Evolutionary conservation across 2,113 vertebrate genomes (phyloP).

Genomic region (Sorex fumeus): DNA sequence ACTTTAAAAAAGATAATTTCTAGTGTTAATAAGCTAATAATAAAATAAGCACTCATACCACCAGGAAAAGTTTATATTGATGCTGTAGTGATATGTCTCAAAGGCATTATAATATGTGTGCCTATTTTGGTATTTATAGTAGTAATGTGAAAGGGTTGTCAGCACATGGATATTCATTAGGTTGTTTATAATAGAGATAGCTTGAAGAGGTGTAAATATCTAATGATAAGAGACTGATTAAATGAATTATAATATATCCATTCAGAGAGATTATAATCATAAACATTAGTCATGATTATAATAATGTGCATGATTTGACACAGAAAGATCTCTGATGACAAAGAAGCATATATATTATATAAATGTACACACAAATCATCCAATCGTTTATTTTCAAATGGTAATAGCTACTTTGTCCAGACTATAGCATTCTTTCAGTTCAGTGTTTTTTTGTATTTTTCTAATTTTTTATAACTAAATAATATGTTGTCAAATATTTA

Average conservation of each 20-base stretch:
- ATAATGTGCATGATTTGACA: no score
- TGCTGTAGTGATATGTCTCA: no score
- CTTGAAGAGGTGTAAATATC: not conserved
- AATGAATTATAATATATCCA: not conserved
- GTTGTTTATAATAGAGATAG: not conserved
- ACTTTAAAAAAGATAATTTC: no score
- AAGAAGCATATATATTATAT: not conserved
- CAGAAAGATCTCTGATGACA: not conserved
- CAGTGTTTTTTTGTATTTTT: conserved; percentile 2
- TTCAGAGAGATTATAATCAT: not conserved
- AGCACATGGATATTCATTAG: not conserved
- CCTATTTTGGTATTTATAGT: not conserved
- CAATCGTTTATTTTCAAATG: not conserved
- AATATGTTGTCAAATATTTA: not conserved
- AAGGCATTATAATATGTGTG: not conserved
- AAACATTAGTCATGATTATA: not conserved
- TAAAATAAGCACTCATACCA: not conserved
- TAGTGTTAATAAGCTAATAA: not conserved
- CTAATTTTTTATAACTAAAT: no score
- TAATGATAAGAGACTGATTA: conserved; percentile 6
- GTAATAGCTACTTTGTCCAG: not conserved
- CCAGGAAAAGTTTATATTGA: not conserved
- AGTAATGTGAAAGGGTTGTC: not conserved
- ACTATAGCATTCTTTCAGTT: not conserved
- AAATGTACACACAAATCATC: not conserved